These are phyloP conservation scores for Hylyphantes graminicola DNA, from an alignment of 1,140 invertebrate species.

Conservation along the genomic window DNA sequence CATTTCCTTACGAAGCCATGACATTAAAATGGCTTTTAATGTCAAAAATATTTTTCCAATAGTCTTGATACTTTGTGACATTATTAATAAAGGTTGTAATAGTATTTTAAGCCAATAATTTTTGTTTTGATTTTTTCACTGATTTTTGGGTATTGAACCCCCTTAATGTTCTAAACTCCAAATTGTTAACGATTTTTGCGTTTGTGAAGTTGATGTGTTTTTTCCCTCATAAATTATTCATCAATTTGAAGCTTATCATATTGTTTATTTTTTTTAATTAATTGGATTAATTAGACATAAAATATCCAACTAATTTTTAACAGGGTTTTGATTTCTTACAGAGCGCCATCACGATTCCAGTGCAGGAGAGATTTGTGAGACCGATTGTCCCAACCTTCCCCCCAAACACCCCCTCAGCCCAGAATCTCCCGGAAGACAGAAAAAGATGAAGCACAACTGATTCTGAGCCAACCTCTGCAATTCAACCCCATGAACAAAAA, in stretches of 20 bases:
- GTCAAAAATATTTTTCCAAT: too few species aligned
- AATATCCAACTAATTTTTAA: not conserved
- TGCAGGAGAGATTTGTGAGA: conserved; percentile 81
- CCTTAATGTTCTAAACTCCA: too few species aligned
- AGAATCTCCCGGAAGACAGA: not conserved
- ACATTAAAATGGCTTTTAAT: too few species aligned
- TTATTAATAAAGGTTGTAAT: too few species aligned
- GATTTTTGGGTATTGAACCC: too few species aligned
- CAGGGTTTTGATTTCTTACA: not conserved
- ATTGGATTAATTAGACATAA: not conserved
- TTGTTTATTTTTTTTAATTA: too few species aligned
- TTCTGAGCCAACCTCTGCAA: not conserved
- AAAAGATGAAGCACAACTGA: conserved; percentile 21
- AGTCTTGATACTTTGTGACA: too few species aligned
- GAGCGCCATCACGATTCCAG: conserved; percentile 49
- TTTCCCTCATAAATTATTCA: not conserved
- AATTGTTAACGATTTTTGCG: too few species aligned
- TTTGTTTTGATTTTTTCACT: too few species aligned
- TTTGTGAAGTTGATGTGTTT: too few species aligned
- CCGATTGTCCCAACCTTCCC: conserved; percentile 73
- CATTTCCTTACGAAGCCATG: too few species aligned
- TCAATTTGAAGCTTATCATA: not conserved
- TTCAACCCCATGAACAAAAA: not conserved
- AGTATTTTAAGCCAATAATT: too few species aligned
- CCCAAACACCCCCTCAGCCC: conserved; percentile 56